Evolutionary conservation across 2,113 vertebrate species (phyloP).

Genomic region (Anarhynchus alexandrinus): DNA sequence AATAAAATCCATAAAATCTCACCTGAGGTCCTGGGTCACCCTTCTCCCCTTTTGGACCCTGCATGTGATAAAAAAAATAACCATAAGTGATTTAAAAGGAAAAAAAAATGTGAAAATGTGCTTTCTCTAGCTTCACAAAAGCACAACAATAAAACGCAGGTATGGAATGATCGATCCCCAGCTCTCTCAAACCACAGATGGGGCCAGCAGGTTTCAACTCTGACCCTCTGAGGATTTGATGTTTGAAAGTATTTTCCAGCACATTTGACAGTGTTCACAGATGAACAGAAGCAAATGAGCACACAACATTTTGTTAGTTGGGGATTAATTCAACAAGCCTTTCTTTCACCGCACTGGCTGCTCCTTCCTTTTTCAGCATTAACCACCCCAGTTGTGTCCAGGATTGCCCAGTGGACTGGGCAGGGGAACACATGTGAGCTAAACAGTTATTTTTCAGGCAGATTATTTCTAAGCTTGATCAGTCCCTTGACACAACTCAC

Average conservation of each 20-base stretch:
- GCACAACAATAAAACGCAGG: too few species aligned
- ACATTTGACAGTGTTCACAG: background rate
- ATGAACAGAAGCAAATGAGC: background rate
- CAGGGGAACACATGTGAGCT: background rate
- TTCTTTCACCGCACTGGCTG: background rate
- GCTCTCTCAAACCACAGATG: background rate
- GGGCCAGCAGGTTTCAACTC: background rate
- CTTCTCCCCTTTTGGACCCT: conserved; percentile 85
- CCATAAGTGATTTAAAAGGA: background rate
- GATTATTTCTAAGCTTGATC: background rate
- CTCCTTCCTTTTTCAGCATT: background rate
- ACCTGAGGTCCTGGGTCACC: conserved; percentile 89
- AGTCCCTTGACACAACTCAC: background rate
- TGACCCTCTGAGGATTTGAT: background rate
- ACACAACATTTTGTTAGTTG: background rate
- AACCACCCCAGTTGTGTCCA: background rate
- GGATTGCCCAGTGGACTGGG: background rate
- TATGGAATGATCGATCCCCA: too few species aligned
- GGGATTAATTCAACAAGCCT: background rate
- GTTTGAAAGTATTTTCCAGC: background rate
- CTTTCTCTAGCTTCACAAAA: background rate
- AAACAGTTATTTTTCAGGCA: background rate
- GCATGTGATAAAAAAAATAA: background rate
- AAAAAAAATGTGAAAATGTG: background rate
- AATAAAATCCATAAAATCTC: conserved; percentile 12